A percentile compares a stretch with the other conserved stretches of the same genome.
Conservation (phyloP, 1,140 invertebrate genomes). For the Battus philenor region DNA sequence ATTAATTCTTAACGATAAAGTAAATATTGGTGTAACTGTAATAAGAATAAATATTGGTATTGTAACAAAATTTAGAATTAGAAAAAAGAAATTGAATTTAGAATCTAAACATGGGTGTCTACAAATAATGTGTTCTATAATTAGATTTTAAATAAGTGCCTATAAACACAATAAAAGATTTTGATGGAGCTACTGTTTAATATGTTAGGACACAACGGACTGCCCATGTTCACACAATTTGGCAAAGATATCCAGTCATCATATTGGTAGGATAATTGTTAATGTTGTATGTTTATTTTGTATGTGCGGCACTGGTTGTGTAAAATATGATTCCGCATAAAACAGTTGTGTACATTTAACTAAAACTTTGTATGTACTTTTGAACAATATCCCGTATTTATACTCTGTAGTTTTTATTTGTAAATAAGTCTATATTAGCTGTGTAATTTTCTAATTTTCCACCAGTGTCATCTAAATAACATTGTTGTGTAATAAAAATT, state of each 20-base stretch:
- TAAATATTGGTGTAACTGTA: too few species aligned
- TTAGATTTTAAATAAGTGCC: too few species aligned
- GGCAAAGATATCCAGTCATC: constrained; percentile 14
- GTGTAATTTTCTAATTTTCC: constrained; percentile 56
- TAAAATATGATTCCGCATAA: too few species aligned
- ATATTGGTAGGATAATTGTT: constrained; percentile 5
- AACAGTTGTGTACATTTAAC: constrained; percentile 5
- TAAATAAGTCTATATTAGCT: constrained; percentile 22
- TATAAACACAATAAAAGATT: neutral
- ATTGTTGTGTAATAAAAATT: constrained; percentile 52
- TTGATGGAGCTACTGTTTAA: neutral
- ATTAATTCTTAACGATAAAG: too few species aligned
- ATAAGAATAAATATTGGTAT: too few species aligned
- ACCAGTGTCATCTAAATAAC: constrained; percentile 53
- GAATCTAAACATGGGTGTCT: neutral
- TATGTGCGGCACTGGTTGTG: constrained; percentile 18
- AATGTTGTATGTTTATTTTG: constrained; percentile 16
- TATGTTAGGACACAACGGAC: neutral
- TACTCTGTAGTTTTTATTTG: constrained; percentile 14
- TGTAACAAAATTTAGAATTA: too few species aligned
- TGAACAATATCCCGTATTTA: constrained; percentile 8
- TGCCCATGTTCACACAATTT: constrained; percentile 1
- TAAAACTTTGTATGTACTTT: constrained; percentile 11
- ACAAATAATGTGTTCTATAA: constrained; percentile 2
- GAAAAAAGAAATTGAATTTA: too few species aligned